phyloP scores from a whole-genome alignment of 2,797 vertebrate genomes.

The Molossus molossus region DNA sequence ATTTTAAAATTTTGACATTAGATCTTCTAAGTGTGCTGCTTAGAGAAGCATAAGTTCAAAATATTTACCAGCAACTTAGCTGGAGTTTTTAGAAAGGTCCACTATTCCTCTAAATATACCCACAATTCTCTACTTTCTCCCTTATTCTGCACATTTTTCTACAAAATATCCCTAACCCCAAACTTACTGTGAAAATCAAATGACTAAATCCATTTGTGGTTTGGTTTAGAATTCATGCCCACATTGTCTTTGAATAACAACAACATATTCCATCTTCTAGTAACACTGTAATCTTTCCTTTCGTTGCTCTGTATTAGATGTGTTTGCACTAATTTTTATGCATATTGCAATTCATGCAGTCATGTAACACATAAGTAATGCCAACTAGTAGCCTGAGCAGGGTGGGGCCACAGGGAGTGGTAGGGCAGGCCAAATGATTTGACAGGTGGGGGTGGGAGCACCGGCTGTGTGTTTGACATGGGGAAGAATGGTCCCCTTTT shows the following conservation, averaged over 20 bases:
- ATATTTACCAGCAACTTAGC: neutral
- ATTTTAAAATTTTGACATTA: slow-evolving; percentile 17
- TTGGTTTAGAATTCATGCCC: slow-evolving; percentile 9
- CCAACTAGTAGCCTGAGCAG: slow-evolving; percentile 35
- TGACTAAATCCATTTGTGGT: slow-evolving; percentile 1
- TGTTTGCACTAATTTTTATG: neutral
- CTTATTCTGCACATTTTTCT: neutral
- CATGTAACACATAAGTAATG: slow-evolving; percentile 21
- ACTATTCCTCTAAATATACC: neutral
- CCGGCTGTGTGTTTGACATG: too few species aligned
- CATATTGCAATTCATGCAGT: slow-evolving; percentile 31
- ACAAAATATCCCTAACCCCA: neutral
- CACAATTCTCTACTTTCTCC: neutral
- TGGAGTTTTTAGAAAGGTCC: neutral
- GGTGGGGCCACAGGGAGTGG: too few species aligned
- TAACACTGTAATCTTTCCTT: neutral
- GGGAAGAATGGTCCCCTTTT: too few species aligned
- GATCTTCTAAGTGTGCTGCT: neutral
- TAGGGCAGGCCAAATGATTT: too few species aligned
- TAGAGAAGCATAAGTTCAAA: slow-evolving; percentile 11
- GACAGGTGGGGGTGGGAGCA: too few species aligned
- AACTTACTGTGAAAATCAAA: slow-evolving; percentile 48
- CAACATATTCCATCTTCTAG: neutral
- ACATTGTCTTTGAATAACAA: slow-evolving; percentile 38
- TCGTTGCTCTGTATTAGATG: neutral